Evolutionary conservation across 2,797 vertebrate genomes (phyloP).

Genomic region (Apodemus agrarius): DNA sequence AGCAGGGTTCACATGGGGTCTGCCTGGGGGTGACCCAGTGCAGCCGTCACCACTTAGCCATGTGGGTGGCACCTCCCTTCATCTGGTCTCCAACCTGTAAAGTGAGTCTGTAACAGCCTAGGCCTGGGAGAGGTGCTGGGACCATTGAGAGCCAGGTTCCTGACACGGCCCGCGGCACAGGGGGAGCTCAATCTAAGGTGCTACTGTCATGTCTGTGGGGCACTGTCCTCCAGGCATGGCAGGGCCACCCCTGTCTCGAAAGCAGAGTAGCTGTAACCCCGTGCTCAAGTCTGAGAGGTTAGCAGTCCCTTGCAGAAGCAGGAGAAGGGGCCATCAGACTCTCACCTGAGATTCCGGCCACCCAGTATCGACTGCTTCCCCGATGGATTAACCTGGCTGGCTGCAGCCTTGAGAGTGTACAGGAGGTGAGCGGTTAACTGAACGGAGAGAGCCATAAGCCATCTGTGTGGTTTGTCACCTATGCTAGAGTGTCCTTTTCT

Average conservation of each 20-base stretch:
- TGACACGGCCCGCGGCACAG: neutral
- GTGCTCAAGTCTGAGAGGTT: neutral
- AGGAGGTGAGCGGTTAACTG: neutral
- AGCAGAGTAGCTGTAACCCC: neutral
- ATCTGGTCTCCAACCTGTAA: slow-evolving; percentile 3
- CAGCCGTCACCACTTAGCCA: neutral
- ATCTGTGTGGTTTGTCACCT: neutral
- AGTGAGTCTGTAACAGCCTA: neutral
- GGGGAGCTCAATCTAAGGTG: neutral
- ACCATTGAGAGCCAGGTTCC: neutral
- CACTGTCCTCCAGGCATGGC: neutral
- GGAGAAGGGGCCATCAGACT: neutral
- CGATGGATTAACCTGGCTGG: neutral
- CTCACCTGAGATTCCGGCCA: neutral
- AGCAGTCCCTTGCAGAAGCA: neutral
- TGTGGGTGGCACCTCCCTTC: neutral
- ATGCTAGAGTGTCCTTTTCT: neutral
- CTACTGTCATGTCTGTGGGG: neutral
- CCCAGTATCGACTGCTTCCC: neutral
- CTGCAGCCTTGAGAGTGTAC: neutral
- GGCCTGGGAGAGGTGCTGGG: neutral
- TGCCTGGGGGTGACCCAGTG: neutral
- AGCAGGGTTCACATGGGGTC: neutral
- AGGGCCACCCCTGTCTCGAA: neutral
- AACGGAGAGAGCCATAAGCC: neutral